Conservation (phyloP, 2,113 vertebrate genomes). For the Psittacula cyanocephala region DNA sequence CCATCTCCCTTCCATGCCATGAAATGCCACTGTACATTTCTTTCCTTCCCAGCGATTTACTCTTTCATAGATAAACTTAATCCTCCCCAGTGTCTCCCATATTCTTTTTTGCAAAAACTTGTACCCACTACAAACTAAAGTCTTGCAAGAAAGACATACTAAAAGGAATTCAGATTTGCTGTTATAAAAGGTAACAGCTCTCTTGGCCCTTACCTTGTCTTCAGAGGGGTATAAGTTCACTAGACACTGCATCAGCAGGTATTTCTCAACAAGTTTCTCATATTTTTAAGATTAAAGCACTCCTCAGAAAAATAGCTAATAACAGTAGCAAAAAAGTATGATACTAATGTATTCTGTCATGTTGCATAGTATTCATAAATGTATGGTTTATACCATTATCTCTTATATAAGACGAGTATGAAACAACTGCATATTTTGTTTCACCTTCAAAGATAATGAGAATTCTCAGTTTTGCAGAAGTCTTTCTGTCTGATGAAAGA, state of each 20-base stretch:
- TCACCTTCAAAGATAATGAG: not conserved
- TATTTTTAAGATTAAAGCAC: slow-evolving; percentile 12
- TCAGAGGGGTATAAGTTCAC: not conserved
- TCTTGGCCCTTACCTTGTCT: not conserved
- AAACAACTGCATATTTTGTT: not conserved
- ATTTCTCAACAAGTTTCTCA: not conserved
- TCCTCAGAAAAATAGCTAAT: not conserved
- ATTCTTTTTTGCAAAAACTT: not conserved
- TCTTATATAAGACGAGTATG: not conserved
- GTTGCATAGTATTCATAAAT: not conserved
- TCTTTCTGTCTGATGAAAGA: not conserved
- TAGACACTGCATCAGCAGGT: not conserved
- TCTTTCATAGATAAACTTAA: slow-evolving; percentile 40
- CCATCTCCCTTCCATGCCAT: not conserved
- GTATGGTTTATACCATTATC: not conserved
- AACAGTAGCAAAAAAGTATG: not conserved
- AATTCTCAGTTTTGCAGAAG: not conserved
- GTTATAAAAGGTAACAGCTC: not conserved
- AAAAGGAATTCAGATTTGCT: not conserved
- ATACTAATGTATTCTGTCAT: not conserved
- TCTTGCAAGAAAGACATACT: not conserved
- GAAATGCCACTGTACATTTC: slow-evolving; percentile 23
- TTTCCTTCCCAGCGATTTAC: slow-evolving; percentile 22
- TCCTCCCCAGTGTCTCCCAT: not conserved
- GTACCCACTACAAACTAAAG: not conserved